phyloP scores from a whole-genome alignment of 2,113 vertebrate genomes.

The Leucoraja erinaceus region DNA sequence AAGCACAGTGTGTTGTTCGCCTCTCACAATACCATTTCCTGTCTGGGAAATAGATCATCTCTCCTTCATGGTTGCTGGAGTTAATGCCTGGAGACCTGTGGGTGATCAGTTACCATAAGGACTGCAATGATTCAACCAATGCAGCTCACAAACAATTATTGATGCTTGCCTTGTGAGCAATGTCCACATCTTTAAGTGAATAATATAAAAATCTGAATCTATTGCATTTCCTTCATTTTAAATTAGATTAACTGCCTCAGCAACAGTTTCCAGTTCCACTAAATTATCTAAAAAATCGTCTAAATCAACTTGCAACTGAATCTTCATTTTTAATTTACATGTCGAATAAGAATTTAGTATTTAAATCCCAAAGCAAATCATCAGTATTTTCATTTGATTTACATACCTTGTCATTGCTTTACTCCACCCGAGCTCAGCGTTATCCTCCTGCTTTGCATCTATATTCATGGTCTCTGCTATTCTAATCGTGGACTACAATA shows the following conservation, averaged over 20 bases:
- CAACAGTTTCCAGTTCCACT: not conserved
- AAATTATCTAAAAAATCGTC: not conserved
- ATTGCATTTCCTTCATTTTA: not conserved
- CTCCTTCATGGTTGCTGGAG: too few species aligned
- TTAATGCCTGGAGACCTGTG: too few species aligned
- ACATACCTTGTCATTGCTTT: not conserved
- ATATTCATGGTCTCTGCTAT: not conserved
- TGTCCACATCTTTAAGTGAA: too few species aligned
- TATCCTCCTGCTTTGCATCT: not conserved
- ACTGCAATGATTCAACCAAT: too few species aligned
- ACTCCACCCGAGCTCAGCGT: not conserved
- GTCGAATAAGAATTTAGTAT: not conserved
- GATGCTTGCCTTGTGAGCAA: too few species aligned
- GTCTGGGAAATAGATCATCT: too few species aligned
- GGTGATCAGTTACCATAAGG: too few species aligned
- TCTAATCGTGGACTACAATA: not conserved
- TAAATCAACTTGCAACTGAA: not conserved
- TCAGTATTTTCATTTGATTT: not conserved
- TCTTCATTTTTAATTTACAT: not conserved
- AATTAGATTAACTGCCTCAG: not conserved
- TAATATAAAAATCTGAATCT: not conserved
- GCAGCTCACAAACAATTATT: too few species aligned
- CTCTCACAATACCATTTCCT: too few species aligned
- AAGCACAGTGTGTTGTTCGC: too few species aligned
- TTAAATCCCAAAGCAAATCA: not conserved